These are phyloP conservation scores for Macrobrachium nipponense DNA, from an alignment of 1,140 invertebrate genomes.

Conservation along the genomic window DNA sequence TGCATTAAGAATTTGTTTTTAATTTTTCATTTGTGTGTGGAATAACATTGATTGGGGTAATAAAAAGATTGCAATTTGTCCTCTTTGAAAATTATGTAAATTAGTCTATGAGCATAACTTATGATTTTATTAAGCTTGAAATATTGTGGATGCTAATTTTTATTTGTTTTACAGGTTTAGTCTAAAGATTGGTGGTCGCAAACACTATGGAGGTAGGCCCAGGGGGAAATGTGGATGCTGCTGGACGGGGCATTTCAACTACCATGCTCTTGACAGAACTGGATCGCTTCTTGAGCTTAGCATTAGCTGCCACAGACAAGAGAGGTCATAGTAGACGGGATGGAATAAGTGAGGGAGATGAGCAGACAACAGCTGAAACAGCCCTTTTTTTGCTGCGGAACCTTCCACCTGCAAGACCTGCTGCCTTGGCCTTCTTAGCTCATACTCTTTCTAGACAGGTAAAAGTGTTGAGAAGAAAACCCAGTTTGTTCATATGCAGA, in stretches of 20 bases:
- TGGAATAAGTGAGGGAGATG: slow-evolving; percentile 42
- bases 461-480: too few relatives aligned
- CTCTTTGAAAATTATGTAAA: too few relatives aligned
- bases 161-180: too few relatives aligned
- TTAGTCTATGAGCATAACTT: too few relatives aligned
- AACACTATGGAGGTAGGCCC: slow-evolving; percentile 39
- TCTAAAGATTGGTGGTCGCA: slow-evolving; percentile 27
- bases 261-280: slow-evolving; percentile 40
- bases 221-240: slow-evolving; percentile 27
- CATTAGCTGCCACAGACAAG: slow-evolving; percentile 37
- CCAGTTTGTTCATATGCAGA: too few relatives aligned
- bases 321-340: slow-evolving; percentile 39
- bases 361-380: slow-evolving; percentile 42
- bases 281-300: slow-evolving; percentile 45
- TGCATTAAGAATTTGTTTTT: too few relatives aligned
- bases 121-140: too few relatives aligned
- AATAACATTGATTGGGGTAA: too few relatives aligned
- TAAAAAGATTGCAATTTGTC: too few relatives aligned
- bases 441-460: slow-evolving; percentile 52
- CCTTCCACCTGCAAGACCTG: slow-evolving; percentile 37
- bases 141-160: too few relatives aligned
- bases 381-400: slow-evolving; percentile 45
- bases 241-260: slow-evolving; percentile 39
- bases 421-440: slow-evolving; percentile 48
- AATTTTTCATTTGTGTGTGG: too few relatives aligned